A percentile compares a stretch with the other conserved stretches of the same genome.
These are phyloP conservation scores for Rapana venosa DNA, from an alignment of 2,888 invertebrate genomes.

Conservation along the genomic window DNA sequence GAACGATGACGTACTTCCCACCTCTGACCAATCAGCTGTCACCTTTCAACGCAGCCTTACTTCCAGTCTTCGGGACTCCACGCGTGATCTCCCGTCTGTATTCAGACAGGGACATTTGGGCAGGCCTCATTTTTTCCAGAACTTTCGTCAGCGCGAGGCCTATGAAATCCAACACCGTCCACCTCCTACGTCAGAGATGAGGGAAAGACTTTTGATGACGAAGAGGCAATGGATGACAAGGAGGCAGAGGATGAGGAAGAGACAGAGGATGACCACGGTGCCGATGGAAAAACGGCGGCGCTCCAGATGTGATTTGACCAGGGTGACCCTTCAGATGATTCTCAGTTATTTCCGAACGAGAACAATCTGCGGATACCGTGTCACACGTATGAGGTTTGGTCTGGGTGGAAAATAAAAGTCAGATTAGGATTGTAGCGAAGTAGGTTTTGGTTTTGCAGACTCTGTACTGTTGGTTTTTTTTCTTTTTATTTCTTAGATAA, in stretches of 20 bases:
- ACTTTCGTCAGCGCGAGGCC: background rate
- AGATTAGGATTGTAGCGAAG: too few relatives aligned
- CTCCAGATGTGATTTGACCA: conserved; percentile 31
- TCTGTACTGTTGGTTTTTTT: too few relatives aligned
- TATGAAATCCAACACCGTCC: background rate
- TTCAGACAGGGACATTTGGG: background rate
- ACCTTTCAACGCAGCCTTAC: background rate
- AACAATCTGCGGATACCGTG: conserved; percentile 27
- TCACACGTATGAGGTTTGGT: conserved; percentile 12
- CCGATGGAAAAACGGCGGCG: conserved; percentile 1
- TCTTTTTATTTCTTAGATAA: too few relatives aligned
- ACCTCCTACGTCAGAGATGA: background rate
- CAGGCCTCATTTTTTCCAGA: background rate
- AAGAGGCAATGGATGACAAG: too few relatives aligned
- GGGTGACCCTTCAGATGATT: conserved; percentile 39
- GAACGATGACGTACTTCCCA: background rate
- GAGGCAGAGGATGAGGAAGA: background rate
- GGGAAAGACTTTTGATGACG: background rate
- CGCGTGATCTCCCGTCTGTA: background rate
- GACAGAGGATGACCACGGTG: background rate
- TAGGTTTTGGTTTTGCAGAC: too few relatives aligned
- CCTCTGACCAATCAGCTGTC: background rate
- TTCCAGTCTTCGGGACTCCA: background rate
- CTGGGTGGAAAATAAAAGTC: background rate
- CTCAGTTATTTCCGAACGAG: conserved; percentile 31